These are phyloP conservation scores for Ichneumon xanthorius DNA, from an alignment of 2,888 invertebrate species.

Conservation along the genomic window DNA sequence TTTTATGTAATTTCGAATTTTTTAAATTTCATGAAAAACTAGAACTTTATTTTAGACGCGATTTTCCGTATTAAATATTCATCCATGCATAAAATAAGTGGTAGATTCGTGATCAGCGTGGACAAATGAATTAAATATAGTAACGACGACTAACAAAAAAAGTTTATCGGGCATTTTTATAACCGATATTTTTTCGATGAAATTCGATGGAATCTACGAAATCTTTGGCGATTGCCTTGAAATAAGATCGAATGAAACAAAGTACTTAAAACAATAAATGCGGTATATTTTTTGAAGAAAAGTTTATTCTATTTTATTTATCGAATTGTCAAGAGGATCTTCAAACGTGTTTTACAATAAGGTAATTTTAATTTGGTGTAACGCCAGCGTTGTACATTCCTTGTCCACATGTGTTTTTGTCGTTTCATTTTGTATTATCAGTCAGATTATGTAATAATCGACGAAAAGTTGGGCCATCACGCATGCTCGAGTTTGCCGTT, in stretches of 20 bases:
- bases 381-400: not conserved
- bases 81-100: too few relatives aligned
- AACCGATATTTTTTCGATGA: not conserved
- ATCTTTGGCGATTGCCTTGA: not conserved
- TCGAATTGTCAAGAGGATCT: not conserved
- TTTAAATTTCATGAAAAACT: too few relatives aligned
- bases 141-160: too few relatives aligned
- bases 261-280: not conserved
- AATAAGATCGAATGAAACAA: not conserved
- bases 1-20: too few relatives aligned
- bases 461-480: not conserved
- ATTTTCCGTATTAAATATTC: too few relatives aligned
- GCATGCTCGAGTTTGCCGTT: slow-evolving; percentile 30
- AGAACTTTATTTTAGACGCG: too few relatives aligned
- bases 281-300: not conserved
- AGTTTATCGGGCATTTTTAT: too few relatives aligned
- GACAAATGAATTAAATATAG: too few relatives aligned
- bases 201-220: not conserved
- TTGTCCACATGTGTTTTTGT: not conserved
- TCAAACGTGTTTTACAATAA: not conserved
- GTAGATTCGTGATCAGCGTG: too few relatives aligned
- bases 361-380: not conserved
- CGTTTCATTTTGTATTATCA: not conserved
- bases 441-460: not conserved
- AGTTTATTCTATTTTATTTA: not conserved